Base-by-base conservation (phyloP, 92 coral and sea anemone species). In the Nematostella vectensis region DNA sequence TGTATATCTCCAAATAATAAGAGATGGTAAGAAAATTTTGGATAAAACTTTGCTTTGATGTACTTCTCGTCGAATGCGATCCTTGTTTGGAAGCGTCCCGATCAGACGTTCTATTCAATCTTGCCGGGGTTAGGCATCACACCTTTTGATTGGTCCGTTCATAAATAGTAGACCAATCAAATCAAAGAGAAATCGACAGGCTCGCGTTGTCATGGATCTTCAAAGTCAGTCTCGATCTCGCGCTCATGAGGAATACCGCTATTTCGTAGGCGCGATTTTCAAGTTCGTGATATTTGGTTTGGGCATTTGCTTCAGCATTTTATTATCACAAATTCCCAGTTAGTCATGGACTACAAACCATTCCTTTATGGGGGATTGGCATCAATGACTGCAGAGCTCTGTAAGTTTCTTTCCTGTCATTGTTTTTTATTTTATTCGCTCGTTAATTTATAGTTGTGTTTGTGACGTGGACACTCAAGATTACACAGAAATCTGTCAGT, bases 311-410 rank as follows among this genome's bases (percentile, higher is more conserved):
- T 20, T 25, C 3, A 21, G 54, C 8, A n/a, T 31, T 13, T 6
- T 6, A n/a, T 15, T 19, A 8, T 50, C 9, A 21, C 11, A 27
- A 47, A 25, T 30, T 10, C 22, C 56, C n/a, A n/a, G n/a, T n/a
- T n/a, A 29, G 50, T 33, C 19, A 88, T 88, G 87, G 99, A 93
- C 62, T 93, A 83, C 74, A 82, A 85, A 48, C 99, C 96, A 27
- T 93, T 93, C 69, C 72, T 93, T 21, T 93, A 87, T 75, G 99
- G 99, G 44, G 99, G 99, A 11, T 57, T 87, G 38, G 96, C 82
- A 30, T 93, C 99, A 25, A 93, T 93, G 99, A 93, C 99, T 1
- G 99, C 99, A 38, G 99, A 93, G 58, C 58, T 75, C 31, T 83
- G 98, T 86, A 54, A 79, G 79, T 24, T 25, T 28, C 31, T 40